These are phyloP conservation scores for Falco novaeseelandiae DNA, from an alignment of 2,797 vertebrate genomes.

Conservation along the genomic window DNA sequence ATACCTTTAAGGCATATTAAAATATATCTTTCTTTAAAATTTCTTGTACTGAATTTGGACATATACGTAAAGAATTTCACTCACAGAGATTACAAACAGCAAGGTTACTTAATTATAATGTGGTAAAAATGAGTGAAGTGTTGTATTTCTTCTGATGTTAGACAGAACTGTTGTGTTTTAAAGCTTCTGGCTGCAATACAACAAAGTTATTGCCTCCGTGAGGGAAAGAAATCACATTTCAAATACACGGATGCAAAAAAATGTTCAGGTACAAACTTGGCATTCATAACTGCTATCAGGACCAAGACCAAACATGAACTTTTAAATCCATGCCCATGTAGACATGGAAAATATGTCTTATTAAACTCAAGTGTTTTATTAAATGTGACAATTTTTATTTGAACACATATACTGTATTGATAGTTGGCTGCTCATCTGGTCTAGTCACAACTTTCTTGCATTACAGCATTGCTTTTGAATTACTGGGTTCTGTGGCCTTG, in stretches of 20 bases:
- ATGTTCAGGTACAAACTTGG: neutral
- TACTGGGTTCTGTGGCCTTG: neutral
- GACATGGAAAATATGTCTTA: neutral
- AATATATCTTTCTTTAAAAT: neutral
- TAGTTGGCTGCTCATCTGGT: neutral
- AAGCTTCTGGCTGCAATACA: neutral
- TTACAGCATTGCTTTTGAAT: neutral
- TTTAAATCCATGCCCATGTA: neutral
- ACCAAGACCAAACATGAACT: neutral
- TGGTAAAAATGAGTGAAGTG: neutral
- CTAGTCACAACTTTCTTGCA: neutral
- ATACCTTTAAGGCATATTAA: neutral
- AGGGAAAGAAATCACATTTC: neutral
- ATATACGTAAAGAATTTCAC: neutral
- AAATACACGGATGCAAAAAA: neutral
- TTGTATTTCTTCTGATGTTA: neutral
- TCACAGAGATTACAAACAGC: neutral
- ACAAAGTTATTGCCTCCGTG: neutral
- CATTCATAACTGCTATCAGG: neutral
- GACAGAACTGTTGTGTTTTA: neutral
- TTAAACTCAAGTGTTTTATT: neutral
- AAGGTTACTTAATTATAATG: neutral
- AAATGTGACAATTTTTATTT: neutral
- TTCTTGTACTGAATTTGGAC: neutral
- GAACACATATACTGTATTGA: neutral